These are phyloP conservation scores for Iselma pallidipennis DNA, from an alignment of 2,888 invertebrate species.

Conservation along the genomic window DNA sequence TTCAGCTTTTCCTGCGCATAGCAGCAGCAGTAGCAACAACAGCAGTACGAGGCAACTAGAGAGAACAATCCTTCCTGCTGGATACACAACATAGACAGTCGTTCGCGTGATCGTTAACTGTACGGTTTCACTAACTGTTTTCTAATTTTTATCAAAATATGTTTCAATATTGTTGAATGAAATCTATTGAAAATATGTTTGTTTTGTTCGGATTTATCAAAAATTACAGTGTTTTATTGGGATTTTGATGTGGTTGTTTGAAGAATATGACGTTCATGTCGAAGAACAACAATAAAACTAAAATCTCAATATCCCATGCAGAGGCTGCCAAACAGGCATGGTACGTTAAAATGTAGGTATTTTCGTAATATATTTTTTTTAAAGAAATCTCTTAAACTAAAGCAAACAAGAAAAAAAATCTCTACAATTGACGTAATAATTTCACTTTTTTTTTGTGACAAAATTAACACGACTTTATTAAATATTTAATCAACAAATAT, in stretches of 20 bases:
- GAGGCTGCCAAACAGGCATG: constrained; percentile 47
- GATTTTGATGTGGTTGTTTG: constrained; percentile 14
- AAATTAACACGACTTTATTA: neutral
- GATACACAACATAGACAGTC: constrained; percentile 3
- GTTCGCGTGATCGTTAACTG: constrained; percentile 14
- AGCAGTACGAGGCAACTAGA: neutral
- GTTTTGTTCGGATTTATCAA: too few species aligned
- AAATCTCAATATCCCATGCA: constrained; percentile 38
- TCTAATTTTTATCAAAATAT: too few species aligned
- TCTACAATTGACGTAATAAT: neutral
- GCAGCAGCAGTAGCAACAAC: neutral
- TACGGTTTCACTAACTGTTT: too few species aligned
- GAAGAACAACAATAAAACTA: constrained; percentile 42
- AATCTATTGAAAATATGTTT: too few species aligned
- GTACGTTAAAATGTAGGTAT: constrained; percentile 51
- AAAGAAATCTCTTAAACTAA: constrained; percentile 8
- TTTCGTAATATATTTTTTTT: constrained; percentile 17
- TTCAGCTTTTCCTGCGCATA: neutral
- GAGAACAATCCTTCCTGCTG: neutral
- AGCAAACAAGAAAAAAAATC: neutral
- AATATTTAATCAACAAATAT: neutral
- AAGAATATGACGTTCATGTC: constrained; percentile 46
- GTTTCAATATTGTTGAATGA: too few species aligned
- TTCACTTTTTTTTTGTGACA: neutral
- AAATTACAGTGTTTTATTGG: neutral